Conservation (phyloP, 1,140 invertebrate species). For the Coptotermes formosanus region DNA sequence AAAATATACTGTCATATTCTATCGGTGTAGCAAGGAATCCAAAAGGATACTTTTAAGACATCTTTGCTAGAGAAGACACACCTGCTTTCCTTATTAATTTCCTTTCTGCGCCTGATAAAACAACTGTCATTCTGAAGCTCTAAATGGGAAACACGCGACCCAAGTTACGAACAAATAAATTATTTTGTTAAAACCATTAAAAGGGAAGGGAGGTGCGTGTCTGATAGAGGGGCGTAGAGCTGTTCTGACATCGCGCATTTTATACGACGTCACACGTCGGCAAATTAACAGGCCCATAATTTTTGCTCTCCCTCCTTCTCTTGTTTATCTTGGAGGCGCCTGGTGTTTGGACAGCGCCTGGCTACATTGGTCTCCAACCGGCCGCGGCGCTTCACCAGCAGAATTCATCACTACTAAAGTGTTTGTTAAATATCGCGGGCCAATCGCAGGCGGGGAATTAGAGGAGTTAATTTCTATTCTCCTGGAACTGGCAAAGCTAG, state of each 20-base stretch:
- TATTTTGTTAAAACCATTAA: neutral
- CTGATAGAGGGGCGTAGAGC: neutral
- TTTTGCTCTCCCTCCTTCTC: neutral
- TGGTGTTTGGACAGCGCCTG: slow-evolving; percentile 13
- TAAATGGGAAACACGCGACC: neutral
- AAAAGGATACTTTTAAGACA: too few relatives aligned
- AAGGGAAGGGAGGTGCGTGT: neutral
- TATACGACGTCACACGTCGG: slow-evolving; percentile 12
- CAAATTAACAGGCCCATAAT: slow-evolving; percentile 30
- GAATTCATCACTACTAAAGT: too few relatives aligned
- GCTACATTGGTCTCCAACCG: too few relatives aligned
- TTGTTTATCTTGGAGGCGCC: slow-evolving; percentile 23
- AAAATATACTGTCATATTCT: too few relatives aligned
- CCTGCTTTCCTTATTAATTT: neutral
- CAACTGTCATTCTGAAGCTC: too few relatives aligned
- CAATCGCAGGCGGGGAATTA: too few relatives aligned
- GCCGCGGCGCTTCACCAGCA: too few relatives aligned
- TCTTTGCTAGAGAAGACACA: neutral
- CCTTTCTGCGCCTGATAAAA: too few relatives aligned
- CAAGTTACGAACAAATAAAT: neutral
- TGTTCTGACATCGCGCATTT: neutral
- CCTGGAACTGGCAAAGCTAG: too few relatives aligned
- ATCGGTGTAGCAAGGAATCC: too few relatives aligned
- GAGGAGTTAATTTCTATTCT: too few relatives aligned
- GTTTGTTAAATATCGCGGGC: too few relatives aligned